Conservation (phyloP, 2,888 invertebrate species). For the Druceiella hillmani region DNA sequence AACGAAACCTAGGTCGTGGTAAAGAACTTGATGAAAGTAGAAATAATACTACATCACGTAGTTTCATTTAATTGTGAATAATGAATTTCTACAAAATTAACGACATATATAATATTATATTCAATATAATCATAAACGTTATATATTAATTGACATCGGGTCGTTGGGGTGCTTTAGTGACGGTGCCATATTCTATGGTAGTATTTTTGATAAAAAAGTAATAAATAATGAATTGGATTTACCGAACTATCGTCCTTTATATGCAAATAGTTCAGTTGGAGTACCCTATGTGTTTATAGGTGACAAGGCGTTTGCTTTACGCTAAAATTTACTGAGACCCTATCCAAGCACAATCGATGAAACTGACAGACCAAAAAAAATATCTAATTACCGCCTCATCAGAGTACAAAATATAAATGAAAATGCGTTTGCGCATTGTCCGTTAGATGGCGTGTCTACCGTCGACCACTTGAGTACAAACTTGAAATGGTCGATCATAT, state of each 20-base stretch:
- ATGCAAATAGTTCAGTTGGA: constrained; percentile 11
- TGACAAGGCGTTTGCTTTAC: constrained; percentile 12
- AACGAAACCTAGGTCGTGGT: no score
- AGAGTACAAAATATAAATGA: constrained; percentile 10
- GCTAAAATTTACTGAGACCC: constrained; percentile 11
- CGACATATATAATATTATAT: no score
- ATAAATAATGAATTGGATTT: constrained; percentile 3
- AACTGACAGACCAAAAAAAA: constrained; percentile 10
- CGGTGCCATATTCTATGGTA: constrained; percentile 17
- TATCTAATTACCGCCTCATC: constrained; percentile 13
- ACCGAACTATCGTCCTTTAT: constrained; percentile 6
- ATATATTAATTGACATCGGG: constrained; percentile 19
- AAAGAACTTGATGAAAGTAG: no score
- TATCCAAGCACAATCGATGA: constrained; percentile 7
- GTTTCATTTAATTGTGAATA: no score
- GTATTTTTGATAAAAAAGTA: no score
- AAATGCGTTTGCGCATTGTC: constrained; percentile 12
- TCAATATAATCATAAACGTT: constrained; percentile 18
- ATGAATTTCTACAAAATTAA: no score
- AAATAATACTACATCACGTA: no score
- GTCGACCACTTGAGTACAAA: constrained; percentile 12
- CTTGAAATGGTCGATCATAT: constrained; percentile 12
- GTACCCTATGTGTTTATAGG: constrained; percentile 12
- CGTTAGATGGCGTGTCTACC: constrained; percentile 9
- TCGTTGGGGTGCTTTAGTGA: constrained; percentile 18